Conservation (phyloP, 2,888 invertebrate species). For the Drosophila mimica region DNA sequence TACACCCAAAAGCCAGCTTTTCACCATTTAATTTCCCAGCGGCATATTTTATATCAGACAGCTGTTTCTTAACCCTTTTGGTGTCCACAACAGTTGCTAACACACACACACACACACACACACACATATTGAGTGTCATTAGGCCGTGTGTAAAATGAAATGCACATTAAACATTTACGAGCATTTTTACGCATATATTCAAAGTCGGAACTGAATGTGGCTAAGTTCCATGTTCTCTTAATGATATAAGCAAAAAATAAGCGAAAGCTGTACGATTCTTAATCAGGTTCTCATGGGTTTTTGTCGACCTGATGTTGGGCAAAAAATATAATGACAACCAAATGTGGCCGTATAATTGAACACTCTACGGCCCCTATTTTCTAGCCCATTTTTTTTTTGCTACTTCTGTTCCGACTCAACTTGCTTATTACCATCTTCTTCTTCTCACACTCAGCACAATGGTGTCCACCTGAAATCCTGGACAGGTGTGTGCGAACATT, state of each 20-base stretch:
- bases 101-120: not conserved
- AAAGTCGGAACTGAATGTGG: constrained; percentile 1
- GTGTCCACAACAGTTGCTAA: constrained; percentile 18
- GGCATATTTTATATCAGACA: constrained; percentile 51
- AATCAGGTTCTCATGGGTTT: not conserved
- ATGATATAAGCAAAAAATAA: not conserved
- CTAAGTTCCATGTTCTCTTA: constrained; percentile 11
- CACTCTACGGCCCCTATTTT: not conserved
- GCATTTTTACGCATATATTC: constrained; percentile 10
- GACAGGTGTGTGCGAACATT: constrained; percentile 26
- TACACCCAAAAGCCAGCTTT: constrained; percentile 33
- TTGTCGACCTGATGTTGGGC: constrained; percentile 9
- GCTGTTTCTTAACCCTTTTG: constrained; percentile 42
- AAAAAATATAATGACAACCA: constrained; percentile 40
- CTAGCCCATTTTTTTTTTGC: not conserved
- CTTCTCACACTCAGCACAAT: not conserved
- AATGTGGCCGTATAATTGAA: constrained; percentile 38
- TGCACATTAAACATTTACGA: constrained; percentile 55
- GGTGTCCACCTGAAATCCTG: constrained; percentile 6
- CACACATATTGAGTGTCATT: constrained; percentile 39
- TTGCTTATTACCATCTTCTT: constrained; percentile 7
- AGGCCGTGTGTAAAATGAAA: constrained; percentile 39
- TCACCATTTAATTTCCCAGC: constrained; percentile 54
- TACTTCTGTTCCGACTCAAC: constrained; percentile 6
- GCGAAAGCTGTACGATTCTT: constrained; percentile 8